Evolutionary conservation across 2,888 invertebrate genomes (phyloP).

Genomic region (Eristalinus aeneus): DNA sequence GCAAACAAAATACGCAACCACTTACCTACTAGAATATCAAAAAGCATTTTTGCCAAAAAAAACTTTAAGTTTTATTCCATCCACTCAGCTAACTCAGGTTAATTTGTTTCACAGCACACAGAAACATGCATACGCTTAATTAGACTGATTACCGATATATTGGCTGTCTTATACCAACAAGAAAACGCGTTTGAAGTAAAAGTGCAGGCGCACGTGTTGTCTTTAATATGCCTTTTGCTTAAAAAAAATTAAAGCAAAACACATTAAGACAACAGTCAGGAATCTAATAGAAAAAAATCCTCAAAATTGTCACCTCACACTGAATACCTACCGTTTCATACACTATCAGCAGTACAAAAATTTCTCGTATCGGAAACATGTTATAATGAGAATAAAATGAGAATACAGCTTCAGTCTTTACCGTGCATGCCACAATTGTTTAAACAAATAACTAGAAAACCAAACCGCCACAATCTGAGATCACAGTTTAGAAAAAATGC

Average conservation of each 20-base stretch:
- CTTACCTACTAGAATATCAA: background rate
- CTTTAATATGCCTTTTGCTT: slow-evolving; percentile 9
- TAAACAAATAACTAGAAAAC: background rate
- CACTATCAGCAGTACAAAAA: slow-evolving; percentile 46
- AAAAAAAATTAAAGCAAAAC: background rate
- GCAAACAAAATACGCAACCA: background rate
- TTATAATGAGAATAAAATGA: slow-evolving; percentile 17
- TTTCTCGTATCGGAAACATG: slow-evolving; percentile 34
- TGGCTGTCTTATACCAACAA: slow-evolving; percentile 29
- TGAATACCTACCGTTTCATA: slow-evolving; percentile 53
- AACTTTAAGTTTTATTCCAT: background rate
- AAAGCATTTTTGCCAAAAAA: background rate
- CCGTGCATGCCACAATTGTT: slow-evolving; percentile 24
- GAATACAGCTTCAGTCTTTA: background rate
- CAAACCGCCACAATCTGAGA: background rate
- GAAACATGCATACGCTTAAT: slow-evolving; percentile 21
- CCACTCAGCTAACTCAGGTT: slow-evolving; percentile 3
- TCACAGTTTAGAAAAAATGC: background rate
- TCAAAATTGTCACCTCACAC: background rate
- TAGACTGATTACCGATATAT: slow-evolving; percentile 14
- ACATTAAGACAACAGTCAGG: background rate
- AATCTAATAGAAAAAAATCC: background rate
- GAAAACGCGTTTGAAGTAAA: slow-evolving; percentile 17
- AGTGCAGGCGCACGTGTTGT: slow-evolving; percentile 24
- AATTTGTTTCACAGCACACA: background rate